These are phyloP conservation scores for Calliopum simillimum DNA, from an alignment of 2,888 invertebrate species.

Conservation along the genomic window DNA sequence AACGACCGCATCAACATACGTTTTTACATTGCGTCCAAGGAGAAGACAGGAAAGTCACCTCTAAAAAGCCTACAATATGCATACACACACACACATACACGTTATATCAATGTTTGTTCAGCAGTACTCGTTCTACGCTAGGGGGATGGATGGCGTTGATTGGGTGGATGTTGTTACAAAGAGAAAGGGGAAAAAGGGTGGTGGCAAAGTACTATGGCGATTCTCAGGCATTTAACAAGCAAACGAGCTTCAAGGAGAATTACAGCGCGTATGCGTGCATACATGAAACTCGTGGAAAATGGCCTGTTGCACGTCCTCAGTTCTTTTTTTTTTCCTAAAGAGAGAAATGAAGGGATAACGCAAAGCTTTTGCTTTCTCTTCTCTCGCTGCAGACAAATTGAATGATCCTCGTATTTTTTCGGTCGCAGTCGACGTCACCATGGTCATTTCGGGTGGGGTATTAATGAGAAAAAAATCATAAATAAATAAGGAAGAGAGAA, in stretches of 20 bases:
- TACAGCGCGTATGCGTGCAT: not conserved
- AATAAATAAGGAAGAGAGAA: too few relatives aligned
- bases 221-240: not conserved
- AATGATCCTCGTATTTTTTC: conserved; percentile 22
- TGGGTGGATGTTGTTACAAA: too few relatives aligned
- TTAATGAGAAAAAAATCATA: not conserved
- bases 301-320: not conserved
- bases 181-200: not conserved
- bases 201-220: not conserved
- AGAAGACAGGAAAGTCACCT: conserved; percentile 44
- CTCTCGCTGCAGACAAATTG: not conserved
- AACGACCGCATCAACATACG: conserved; percentile 9
- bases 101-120: conserved; percentile 28
- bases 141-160: not conserved
- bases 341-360: not conserved
- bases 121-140: not conserved
- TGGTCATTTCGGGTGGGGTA: conserved; percentile 5
- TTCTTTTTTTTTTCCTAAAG: conserved; percentile 1
- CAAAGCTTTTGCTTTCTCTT: conserved; percentile 2
- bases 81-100: not conserved
- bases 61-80: conserved; percentile 21
- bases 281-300: not conserved
- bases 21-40: conserved; percentile 35
- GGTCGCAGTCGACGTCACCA: not conserved
- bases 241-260: conserved; percentile 26